Evolutionary conservation across 2,113 vertebrate genomes (phyloP).

Genomic region (Mixornis gularis): DNA sequence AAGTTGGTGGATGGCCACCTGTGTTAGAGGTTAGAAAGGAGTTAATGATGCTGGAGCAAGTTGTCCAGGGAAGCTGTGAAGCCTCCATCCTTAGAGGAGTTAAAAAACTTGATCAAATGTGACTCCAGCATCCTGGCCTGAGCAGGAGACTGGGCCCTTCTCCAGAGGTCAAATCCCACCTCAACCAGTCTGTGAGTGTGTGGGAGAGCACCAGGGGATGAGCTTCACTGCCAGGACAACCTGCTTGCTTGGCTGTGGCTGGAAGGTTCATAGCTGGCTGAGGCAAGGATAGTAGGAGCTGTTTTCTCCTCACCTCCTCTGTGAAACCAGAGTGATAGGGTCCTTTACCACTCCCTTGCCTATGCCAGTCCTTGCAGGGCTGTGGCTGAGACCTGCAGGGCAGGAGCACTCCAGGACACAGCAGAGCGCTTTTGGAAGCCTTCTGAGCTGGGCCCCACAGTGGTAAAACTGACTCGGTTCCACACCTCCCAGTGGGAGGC

Average conservation of each 20-base stretch:
- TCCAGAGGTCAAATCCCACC: not conserved
- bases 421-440: not conserved
- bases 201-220: not conserved
- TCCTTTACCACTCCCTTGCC: not conserved
- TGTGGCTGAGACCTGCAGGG: not conserved
- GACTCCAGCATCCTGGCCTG: not conserved
- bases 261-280: not conserved
- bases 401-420: not conserved
- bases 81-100: not conserved
- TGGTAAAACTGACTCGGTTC: not conserved
- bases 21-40: not conserved
- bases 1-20: not conserved
- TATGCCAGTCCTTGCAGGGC: not conserved
- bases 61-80: not conserved
- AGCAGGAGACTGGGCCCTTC: not conserved
- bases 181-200: not conserved
- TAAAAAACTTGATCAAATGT: rapidly evolving
- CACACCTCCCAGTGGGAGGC: not conserved
- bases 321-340: not conserved
- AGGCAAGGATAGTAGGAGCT: not conserved
- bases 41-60: not conserved
- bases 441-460: not conserved
- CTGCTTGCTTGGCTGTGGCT: not conserved
- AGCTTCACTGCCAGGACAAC: not conserved
- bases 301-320: not conserved